A percentile compares a stretch with the other conserved stretches of the same genome.
phyloP scores from a whole-genome alignment of 2,113 vertebrate species.

The Mandrillus leucophaeus region DNA sequence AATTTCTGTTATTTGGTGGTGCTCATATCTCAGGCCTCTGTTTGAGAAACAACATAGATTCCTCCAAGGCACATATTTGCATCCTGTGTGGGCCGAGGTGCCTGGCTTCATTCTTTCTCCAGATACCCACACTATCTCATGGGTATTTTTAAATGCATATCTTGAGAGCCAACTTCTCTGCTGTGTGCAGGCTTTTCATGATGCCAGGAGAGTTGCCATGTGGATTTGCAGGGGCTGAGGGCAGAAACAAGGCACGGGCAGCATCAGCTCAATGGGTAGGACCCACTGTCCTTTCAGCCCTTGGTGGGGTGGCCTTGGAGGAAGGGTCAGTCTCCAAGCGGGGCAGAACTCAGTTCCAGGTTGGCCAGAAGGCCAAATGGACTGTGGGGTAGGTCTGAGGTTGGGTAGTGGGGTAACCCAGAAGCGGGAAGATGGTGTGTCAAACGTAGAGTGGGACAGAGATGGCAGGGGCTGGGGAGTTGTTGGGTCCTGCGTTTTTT shows the following conservation, averaged over 20 bases:
- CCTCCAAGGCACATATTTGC: conserved; percentile 67
- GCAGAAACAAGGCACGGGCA: accelerated
- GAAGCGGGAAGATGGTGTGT: neutral
- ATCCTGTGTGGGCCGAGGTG: conserved; percentile 75
- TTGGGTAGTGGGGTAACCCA: accelerated
- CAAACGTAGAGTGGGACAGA: accelerated
- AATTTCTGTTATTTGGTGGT: conserved; percentile 33
- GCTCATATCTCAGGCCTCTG: conserved; percentile 42
- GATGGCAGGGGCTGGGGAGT: accelerated
- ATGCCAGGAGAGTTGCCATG: neutral
- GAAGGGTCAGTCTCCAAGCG: accelerated
- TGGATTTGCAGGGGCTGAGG: neutral
- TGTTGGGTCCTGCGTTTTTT: neutral
- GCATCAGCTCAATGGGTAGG: accelerated
- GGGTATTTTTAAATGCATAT: conserved; percentile 73
- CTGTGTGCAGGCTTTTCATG: neutral
- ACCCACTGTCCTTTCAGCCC: neutral
- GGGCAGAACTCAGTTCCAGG: neutral
- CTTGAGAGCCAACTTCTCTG: conserved; percentile 15
- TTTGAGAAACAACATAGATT: conserved; percentile 41
- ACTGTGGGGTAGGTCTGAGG: neutral
- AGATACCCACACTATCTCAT: conserved; percentile 46
- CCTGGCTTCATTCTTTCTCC: conserved; percentile 47
- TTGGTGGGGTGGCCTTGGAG: neutral
- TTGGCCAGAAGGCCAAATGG: neutral